Evolutionary conservation across 1,140 invertebrate genomes (phyloP), one percentile per base, ranked within the genome.

Genomic region (Camponotus floridanus): DNA sequence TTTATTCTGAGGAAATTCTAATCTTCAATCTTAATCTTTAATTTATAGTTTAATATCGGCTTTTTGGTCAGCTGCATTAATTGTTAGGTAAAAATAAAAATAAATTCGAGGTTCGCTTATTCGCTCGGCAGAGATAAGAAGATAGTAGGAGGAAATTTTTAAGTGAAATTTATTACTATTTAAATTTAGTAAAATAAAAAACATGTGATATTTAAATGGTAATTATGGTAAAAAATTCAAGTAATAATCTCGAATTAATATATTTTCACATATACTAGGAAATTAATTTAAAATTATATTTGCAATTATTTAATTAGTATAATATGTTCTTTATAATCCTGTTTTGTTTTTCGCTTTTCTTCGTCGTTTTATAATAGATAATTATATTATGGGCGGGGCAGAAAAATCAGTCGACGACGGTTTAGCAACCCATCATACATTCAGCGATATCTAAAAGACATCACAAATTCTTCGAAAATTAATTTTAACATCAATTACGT

Each of bases 221-320:
- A 51, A 51, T 51, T 51, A 51, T 51, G 4, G 61, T 31, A 33
- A 64, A 64, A 67, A 21, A 73, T 31, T 36, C 9, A 4, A 21
- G 31, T 74, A 26, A 18, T 31, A 15, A 67, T 9, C 36, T 15
- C 13, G 6, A 64, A 9, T 67, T 31, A 11, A 42, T 42, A 18
- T 9, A 8, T 31, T 51, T n/a, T 6, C 45, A 26, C 26, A 48
- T 59, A n/a, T 13, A 11, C 21, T 68, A 68, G 9, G 13, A 59
- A 76, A 76, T 76, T 76, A 59, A 76, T 59, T 57, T 18, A n/a
- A 55, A 36, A 74, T 74, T 74, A 57, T 57, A 76, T 59, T 15
- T 76, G 15, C 21, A 76, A 39, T 74, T 59, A 18, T 21, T 15
- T 59, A 76, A 76, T 71, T 33, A 31, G 9, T 21, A 42, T n/a